Percentiles rank a stretch among this genome's conserved stretches.
Conservation (phyloP, 2,113 vertebrate genomes). For the Mustela lutreola region DNA sequence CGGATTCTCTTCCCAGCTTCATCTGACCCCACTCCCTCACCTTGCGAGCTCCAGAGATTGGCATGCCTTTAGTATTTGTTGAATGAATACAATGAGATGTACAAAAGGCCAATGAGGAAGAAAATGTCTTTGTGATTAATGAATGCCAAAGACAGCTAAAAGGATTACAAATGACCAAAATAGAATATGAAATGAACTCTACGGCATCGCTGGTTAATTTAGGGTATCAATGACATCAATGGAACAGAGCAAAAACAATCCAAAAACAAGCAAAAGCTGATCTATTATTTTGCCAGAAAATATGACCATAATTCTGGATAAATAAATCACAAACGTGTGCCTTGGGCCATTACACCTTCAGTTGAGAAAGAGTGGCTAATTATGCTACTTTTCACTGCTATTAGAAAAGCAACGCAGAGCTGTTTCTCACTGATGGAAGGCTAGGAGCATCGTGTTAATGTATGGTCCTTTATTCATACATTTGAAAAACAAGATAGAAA, state of each 20-base stretch:
- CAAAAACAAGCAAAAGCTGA: background rate
- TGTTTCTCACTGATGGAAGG: background rate
- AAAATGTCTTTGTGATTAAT: background rate
- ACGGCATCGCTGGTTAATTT: background rate
- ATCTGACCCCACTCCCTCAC: background rate
- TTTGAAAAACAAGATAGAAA: conserved; percentile 54
- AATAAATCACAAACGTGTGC: background rate
- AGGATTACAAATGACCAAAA: background rate
- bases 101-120: background rate
- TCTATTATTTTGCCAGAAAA: background rate
- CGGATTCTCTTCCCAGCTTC: background rate
- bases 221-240: background rate
- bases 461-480: background rate
- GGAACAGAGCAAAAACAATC: background rate
- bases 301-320: background rate
- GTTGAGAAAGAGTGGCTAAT: background rate
- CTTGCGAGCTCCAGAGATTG: background rate
- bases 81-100: background rate
- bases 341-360: background rate
- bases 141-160: background rate
- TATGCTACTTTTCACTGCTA: background rate
- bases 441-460: background rate
- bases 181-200: background rate
- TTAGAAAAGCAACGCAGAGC: background rate
- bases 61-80: background rate